These are phyloP conservation scores for Tenodera sinensis DNA, from an alignment of 2,888 invertebrate species.

Conservation along the genomic window DNA sequence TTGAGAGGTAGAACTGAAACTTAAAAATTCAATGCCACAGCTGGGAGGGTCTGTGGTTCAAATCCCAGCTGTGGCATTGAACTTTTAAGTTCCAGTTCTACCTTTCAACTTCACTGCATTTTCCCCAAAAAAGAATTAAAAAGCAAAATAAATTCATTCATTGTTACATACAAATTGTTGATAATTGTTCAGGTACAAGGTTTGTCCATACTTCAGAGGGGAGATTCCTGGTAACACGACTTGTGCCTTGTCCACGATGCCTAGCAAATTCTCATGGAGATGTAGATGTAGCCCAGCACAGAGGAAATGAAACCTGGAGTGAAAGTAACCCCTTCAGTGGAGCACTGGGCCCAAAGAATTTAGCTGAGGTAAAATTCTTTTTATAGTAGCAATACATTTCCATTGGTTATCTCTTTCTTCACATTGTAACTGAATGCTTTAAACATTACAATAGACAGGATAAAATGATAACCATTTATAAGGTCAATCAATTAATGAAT, in stretches of 20 bases:
- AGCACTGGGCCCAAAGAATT: constrained; percentile 30
- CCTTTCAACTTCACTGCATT: no score
- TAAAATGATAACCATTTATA: no score
- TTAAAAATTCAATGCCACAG: no score
- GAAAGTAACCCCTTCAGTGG: constrained; percentile 21
- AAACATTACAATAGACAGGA: no score
- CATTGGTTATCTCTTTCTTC: no score
- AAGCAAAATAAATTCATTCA: background rate
- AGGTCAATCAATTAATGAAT: no score
- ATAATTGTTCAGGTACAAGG: constrained; percentile 65
- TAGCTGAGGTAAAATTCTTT: constrained; percentile 34
- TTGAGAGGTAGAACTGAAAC: no score
- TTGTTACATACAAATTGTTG: background rate
- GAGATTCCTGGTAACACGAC: constrained; percentile 85
- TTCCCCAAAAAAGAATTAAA: no score
- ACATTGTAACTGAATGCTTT: no score
- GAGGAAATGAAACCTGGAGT: constrained; percentile 7
- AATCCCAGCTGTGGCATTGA: no score
- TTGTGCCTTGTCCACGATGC: constrained; percentile 91
- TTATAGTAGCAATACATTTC: background rate
- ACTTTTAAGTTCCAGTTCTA: no score
- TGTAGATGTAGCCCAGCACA: constrained; percentile 39
- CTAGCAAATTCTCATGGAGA: constrained; percentile 45
- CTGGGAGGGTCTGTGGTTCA: no score
- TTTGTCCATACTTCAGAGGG: constrained; percentile 98